Conservation (phyloP, 2,888 invertebrate genomes). For the Ferrisia virgata region DNA sequence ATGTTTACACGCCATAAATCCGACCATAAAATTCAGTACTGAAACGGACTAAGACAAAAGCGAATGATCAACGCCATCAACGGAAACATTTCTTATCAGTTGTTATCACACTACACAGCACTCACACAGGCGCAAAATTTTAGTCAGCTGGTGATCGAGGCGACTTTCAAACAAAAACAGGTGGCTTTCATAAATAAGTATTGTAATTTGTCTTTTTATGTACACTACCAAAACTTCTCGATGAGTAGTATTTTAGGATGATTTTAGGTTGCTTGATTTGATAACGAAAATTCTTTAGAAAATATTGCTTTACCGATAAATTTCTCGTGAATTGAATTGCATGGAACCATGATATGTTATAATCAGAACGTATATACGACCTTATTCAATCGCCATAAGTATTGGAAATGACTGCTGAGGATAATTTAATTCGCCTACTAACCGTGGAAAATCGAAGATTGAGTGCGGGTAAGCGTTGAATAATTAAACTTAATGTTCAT, state of each 20-base stretch:
- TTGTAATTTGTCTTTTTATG: not conserved
- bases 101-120: no score
- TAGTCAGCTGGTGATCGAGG: no score
- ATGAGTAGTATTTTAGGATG: not conserved
- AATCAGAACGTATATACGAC: not conserved
- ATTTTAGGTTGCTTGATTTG: not conserved
- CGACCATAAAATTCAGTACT: no score
- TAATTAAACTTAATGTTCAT: not conserved
- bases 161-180: no score
- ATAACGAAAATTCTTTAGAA: not conserved
- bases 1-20: no score
- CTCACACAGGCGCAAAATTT: no score
- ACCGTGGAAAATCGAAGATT: conserved; percentile 29
- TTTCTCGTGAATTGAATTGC: not conserved
- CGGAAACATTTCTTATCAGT: no score
- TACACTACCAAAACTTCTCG: not conserved
- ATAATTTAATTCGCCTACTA: conserved; percentile 26
- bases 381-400: not conserved
- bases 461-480: not conserved
- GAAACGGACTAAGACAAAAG: no score
- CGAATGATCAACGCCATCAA: no score
- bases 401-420: conserved; percentile 39
- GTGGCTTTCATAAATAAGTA: not conserved
- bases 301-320: not conserved
- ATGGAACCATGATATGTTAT: not conserved